Evolutionary conservation across 1,140 invertebrate genomes (phyloP).

Genomic region (Magallana gigas): DNA sequence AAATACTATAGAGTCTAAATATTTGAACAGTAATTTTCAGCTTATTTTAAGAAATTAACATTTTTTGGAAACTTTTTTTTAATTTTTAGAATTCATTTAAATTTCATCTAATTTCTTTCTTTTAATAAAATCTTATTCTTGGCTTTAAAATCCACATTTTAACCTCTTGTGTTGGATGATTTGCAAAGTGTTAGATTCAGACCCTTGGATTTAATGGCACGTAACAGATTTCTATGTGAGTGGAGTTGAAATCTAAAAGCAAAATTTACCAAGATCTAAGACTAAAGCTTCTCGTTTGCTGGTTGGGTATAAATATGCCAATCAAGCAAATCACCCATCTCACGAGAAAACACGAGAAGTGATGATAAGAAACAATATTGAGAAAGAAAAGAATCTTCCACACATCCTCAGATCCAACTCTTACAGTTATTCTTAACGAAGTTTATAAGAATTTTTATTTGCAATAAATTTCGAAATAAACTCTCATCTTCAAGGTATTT

Average conservation of each 20-base stretch:
- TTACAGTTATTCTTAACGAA: too few species aligned
- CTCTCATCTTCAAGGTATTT: too few species aligned
- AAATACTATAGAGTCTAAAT: too few species aligned
- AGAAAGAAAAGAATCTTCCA: neutral
- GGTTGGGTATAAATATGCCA: conserved; percentile 1
- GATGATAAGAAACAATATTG: conserved; percentile 7
- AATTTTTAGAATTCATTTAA: neutral
- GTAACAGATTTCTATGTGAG: conserved; percentile 1
- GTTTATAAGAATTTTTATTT: too few species aligned
- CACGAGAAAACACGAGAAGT: neutral
- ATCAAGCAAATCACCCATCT: conserved; percentile 14
- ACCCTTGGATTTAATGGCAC: conserved; percentile 14
- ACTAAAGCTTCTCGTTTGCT: neutral
- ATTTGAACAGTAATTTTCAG: too few species aligned
- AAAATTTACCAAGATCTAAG: conserved; percentile 26
- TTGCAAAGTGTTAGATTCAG: conserved; percentile 27
- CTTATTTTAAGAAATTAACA: neutral
- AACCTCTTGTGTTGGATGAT: conserved; percentile 9
- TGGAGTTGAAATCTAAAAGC: conserved; percentile 31
- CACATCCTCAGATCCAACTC: too few species aligned
- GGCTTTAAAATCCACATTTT: neutral
- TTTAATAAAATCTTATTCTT: neutral
- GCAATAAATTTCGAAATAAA: too few species aligned
- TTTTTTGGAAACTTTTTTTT: neutral
- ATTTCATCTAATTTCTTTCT: neutral